phyloP scores from a whole-genome alignment of 2,113 vertebrate species.

The Centropristis striata region DNA sequence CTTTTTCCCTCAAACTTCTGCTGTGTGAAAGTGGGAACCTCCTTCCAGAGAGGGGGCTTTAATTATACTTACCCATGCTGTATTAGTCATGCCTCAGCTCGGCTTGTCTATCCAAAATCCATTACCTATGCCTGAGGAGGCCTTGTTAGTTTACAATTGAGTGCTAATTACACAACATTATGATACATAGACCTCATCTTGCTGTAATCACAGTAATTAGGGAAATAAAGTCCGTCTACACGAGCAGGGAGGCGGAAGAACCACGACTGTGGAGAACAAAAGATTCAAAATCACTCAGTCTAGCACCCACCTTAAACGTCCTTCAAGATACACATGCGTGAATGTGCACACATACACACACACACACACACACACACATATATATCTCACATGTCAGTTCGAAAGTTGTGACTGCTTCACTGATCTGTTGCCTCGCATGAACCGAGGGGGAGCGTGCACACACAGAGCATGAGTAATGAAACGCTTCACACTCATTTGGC shows the following conservation, averaged over 20 bases:
- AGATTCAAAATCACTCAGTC: conserved; percentile 35
- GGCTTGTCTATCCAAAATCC: conserved; percentile 76
- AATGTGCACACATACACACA: neutral
- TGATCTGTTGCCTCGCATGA: conserved; percentile 69
- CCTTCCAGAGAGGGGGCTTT: conserved; percentile 49
- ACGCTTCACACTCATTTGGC: conserved; percentile 82
- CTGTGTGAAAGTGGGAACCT: conserved; percentile 19
- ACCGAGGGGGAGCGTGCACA: conserved; percentile 44
- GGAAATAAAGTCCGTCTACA: conserved; percentile 63
- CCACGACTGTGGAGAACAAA: conserved; percentile 51
- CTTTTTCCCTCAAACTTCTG: conserved; percentile 20
- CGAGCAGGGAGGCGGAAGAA: conserved; percentile 51
- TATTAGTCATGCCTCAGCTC: conserved; percentile 78
- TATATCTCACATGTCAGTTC: conserved; percentile 34
- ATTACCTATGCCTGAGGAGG: conserved; percentile 80
- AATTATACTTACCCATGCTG: conserved; percentile 68
- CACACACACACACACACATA: neutral
- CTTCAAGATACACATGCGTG: conserved; percentile 32
- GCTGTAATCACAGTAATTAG: conserved; percentile 79
- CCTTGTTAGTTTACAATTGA: conserved; percentile 78
- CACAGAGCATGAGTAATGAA: conserved; percentile 81
- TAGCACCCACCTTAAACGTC: conserved; percentile 39
- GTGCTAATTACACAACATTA: conserved; percentile 79
- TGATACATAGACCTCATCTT: conserved; percentile 77
- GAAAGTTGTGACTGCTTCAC: conserved; percentile 76